Evolutionary conservation across 2,888 invertebrate genomes (phyloP).

Genomic region (Tetragonula carbonaria): DNA sequence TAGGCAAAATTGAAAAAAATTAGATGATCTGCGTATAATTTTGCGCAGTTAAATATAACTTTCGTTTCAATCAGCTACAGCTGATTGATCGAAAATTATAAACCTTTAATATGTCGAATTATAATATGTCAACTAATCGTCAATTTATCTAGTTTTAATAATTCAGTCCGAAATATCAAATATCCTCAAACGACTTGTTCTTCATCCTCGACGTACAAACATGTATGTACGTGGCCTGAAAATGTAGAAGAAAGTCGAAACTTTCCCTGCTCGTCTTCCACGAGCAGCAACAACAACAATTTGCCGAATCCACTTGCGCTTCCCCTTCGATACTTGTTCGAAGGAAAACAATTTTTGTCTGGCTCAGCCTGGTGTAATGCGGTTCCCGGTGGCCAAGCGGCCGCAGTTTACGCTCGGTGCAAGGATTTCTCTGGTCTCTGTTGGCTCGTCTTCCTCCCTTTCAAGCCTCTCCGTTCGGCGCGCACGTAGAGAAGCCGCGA

Average conservation of each 20-base stretch:
- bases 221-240: too few species aligned
- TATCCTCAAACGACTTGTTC: too few species aligned
- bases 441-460: conserved; percentile 44
- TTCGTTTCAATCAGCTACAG: too few species aligned
- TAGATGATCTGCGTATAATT: too few species aligned
- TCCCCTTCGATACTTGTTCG: conserved; percentile 20
- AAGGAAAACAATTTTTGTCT: conserved; percentile 37
- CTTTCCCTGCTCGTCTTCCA: not conserved
- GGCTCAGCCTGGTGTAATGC: conserved; percentile 43
- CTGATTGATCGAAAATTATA: too few species aligned
- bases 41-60: too few species aligned
- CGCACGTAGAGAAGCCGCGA: conserved; percentile 67
- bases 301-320: not conserved
- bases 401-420: conserved; percentile 57
- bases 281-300: not conserved
- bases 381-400: conserved; percentile 33
- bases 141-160: too few species aligned
- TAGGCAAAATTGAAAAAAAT: too few species aligned
- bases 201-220: not conserved
- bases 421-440: conserved; percentile 61
- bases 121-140: not conserved
- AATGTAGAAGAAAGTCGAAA: not conserved
- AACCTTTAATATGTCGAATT: not conserved
- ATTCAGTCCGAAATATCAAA: not conserved
- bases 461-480: conserved; percentile 17